Percentiles rank a stretch among this genome's conserved stretches.
Conservation (phyloP, 2,888 invertebrate genomes). For the Conistra vaccinii region DNA sequence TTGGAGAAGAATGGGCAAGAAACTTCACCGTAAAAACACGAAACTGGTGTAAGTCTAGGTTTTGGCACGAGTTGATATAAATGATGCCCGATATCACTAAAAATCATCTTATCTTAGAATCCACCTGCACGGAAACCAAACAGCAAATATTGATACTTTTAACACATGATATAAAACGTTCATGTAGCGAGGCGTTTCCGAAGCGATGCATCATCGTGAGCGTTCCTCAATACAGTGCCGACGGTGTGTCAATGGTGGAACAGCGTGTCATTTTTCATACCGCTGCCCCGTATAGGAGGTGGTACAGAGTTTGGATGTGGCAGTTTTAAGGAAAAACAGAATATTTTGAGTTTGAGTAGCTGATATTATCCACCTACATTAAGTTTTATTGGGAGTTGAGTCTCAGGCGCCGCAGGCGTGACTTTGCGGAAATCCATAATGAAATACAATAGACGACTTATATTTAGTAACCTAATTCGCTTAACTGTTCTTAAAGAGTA, state of each 20-base stretch:
- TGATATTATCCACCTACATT: neutral
- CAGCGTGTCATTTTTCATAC: slow-evolving; percentile 80
- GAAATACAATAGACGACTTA: too few species aligned
- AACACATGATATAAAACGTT: slow-evolving; percentile 35
- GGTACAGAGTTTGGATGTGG: slow-evolving; percentile 48
- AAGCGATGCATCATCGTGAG: slow-evolving; percentile 68
- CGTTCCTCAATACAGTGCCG: slow-evolving; percentile 70
- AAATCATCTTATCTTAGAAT: neutral
- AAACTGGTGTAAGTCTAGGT: too few species aligned
- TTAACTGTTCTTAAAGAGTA: too few species aligned
- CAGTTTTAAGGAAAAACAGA: neutral
- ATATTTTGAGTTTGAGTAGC: neutral
- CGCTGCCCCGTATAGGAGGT: slow-evolving; percentile 15
- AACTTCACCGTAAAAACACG: neutral
- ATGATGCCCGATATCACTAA: neutral
- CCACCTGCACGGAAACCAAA: neutral
- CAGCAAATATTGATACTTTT: slow-evolving; percentile 6
- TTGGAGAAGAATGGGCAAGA: too few species aligned
- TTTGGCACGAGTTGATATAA: neutral
- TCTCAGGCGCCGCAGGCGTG: too few species aligned
- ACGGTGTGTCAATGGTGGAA: slow-evolving; percentile 77
- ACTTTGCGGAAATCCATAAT: too few species aligned
- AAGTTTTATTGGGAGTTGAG: neutral
- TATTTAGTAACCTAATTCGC: too few species aligned
- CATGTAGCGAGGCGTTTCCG: slow-evolving; percentile 40